phyloP scores from a whole-genome alignment of 2,888 invertebrate species.

The Rhopalosiphum nymphaeae region DNA sequence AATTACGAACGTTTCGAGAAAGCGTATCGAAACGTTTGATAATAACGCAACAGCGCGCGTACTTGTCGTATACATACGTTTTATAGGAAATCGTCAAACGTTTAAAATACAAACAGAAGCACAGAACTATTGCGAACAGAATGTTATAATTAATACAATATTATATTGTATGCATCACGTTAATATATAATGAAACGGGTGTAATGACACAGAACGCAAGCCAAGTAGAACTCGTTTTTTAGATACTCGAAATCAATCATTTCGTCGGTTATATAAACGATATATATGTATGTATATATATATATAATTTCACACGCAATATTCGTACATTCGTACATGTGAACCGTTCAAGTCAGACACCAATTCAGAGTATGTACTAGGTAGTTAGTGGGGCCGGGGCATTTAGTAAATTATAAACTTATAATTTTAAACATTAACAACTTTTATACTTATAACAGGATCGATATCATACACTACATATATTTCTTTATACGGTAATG shows the following conservation, averaged over 20 bases:
- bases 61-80: neutral
- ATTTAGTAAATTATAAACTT: neutral
- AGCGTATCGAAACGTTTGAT: constrained; percentile 43
- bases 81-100: neutral
- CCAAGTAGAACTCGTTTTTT: constrained; percentile 11
- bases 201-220: neutral
- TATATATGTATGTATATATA: neutral
- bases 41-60: neutral
- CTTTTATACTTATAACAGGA: neutral
- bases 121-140: neutral
- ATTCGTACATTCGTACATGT: too few species aligned
- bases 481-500: neutral
- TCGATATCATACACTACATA: neutral
- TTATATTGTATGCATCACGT: neutral
- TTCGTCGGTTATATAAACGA: neutral
- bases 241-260: constrained; percentile 2
- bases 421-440: neutral
- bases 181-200: neutral
- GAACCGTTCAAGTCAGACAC: too few species aligned
- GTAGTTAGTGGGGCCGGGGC: neutral
- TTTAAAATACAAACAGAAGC: constrained; percentile 18
- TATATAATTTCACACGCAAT: neutral
- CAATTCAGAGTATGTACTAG: neutral
- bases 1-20: constrained; percentile 29
- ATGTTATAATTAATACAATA: constrained; percentile 4